These are phyloP conservation scores for Peromyscus californicus DNA, from an alignment of 2,113 vertebrate genomes.

Conservation along the genomic window DNA sequence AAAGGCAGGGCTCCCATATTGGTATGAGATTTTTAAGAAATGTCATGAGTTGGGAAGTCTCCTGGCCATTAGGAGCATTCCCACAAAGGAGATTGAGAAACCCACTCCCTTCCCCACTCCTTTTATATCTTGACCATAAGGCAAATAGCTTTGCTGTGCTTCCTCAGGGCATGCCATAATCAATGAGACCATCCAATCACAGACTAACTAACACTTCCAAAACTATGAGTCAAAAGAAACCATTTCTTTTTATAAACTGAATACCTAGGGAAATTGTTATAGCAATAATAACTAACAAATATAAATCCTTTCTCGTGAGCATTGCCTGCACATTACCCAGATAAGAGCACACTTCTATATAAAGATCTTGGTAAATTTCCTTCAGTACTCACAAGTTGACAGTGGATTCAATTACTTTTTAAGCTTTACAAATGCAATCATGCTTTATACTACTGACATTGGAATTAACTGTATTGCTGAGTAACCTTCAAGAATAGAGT, in stretches of 20 bases:
- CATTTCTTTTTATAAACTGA: neutral
- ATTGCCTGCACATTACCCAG: neutral
- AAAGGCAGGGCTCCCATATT: neutral
- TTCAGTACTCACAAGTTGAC: neutral
- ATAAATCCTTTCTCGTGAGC: neutral
- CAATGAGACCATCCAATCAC: neutral
- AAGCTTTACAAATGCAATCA: neutral
- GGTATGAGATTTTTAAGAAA: neutral
- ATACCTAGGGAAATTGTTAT: neutral
- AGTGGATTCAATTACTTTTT: neutral
- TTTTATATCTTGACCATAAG: neutral
- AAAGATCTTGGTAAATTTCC: neutral
- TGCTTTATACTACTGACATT: neutral
- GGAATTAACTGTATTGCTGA: neutral
- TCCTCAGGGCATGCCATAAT: neutral
- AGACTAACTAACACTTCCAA: no score
- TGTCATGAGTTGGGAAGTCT: neutral
- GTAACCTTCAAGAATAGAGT: neutral
- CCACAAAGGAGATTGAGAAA: neutral
- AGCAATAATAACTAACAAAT: neutral
- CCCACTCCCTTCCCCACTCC: no score
- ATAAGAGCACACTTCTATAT: neutral
- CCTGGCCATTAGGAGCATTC: neutral
- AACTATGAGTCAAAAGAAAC: neutral
- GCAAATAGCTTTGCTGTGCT: neutral